Percentiles rank a stretch among this genome's conserved stretches.
These are phyloP conservation scores for Lindbergichthys nudifrons DNA, from an alignment of 2,797 vertebrate genomes.

Conservation along the genomic window DNA sequence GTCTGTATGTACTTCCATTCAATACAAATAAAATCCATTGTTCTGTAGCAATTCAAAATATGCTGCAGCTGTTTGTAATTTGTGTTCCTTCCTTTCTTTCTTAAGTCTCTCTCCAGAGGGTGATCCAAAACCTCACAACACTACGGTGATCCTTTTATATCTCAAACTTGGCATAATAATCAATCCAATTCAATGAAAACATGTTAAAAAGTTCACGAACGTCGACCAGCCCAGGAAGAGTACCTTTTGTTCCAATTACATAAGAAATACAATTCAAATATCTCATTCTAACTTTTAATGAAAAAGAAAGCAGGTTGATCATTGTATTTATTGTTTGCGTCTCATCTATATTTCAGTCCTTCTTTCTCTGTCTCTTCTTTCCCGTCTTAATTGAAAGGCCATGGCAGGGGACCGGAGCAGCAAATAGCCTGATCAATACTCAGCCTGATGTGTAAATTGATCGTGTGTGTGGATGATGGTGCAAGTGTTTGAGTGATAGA, in stretches of 20 bases:
- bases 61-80: background rate
- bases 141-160: background rate
- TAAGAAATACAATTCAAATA: background rate
- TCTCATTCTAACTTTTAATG: conserved; percentile 12
- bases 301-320: conserved; percentile 36
- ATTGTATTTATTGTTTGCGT: conserved; percentile 36
- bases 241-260: background rate
- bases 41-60: background rate
- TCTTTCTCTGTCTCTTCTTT: conserved; percentile 50
- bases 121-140: background rate
- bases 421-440: conserved; percentile 85
- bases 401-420: conserved; percentile 78
- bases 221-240: background rate
- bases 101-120: background rate
- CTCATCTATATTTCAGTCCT: conserved; percentile 65
- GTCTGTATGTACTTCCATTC: background rate
- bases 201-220: background rate
- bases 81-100: background rate
- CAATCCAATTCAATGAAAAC: conserved; percentile 2
- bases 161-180: background rate
- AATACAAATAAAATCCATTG: background rate
- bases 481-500: conserved; percentile 60
- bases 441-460: conserved; percentile 85
- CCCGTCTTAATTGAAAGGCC: conserved; percentile 82
- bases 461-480: conserved; percentile 59